Evolutionary conservation across 2,113 vertebrate species (phyloP).

Genomic region (Menidia beryllina): DNA sequence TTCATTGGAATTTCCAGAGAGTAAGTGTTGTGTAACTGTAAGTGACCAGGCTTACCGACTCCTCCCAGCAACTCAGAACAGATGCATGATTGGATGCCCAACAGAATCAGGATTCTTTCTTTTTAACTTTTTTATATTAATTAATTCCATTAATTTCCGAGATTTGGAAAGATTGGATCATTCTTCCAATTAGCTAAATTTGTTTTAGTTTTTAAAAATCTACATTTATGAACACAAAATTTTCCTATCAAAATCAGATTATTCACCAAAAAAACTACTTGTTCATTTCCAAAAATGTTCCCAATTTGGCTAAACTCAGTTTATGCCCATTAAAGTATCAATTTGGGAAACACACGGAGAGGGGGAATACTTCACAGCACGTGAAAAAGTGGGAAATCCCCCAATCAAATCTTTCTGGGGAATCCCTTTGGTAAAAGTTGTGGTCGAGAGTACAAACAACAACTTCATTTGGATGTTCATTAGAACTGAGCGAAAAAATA

Average conservation of each 20-base stretch:
- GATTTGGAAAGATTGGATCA: too few relatives aligned
- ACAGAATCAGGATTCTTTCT: not conserved
- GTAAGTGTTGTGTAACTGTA: not conserved
- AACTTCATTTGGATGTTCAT: not conserved
- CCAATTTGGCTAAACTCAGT: too few relatives aligned
- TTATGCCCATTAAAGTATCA: too few relatives aligned
- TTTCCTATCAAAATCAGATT: too few relatives aligned
- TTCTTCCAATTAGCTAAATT: too few relatives aligned
- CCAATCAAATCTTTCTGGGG: not conserved
- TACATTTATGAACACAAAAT: too few relatives aligned
- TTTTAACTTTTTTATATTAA: too few relatives aligned
- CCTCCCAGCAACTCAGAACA: not conserved
- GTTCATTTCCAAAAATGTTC: too few relatives aligned
- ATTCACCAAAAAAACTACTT: too few relatives aligned
- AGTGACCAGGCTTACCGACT: not conserved
- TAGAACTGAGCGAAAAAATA: not conserved
- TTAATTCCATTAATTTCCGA: too few relatives aligned
- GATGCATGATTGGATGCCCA: not conserved
- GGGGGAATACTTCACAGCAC: slow-evolving; percentile 7
- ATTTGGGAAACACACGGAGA: not conserved
- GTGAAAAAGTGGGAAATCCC: not conserved
- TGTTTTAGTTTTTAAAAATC: too few relatives aligned
- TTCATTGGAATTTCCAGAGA: slow-evolving; percentile 8
- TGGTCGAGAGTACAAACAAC: not conserved
- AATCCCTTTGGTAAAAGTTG: slow-evolving; percentile 22